phyloP scores from a whole-genome alignment of 1,140 invertebrate species.

The Drosophila pachea region DNA sequence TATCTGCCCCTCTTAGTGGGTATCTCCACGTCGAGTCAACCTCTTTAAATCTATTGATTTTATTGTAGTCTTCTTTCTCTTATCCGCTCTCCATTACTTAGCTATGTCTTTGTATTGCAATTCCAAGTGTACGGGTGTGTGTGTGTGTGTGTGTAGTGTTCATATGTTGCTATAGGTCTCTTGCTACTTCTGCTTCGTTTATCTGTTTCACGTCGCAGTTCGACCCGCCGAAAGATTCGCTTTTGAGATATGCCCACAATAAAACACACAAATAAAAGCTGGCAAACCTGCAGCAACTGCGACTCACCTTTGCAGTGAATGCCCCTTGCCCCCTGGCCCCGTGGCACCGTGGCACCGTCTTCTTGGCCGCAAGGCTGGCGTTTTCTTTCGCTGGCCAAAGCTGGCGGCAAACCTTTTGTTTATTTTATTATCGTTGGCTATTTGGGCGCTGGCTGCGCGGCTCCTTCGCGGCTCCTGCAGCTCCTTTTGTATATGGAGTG shows the following conservation, averaged over 20 bases:
- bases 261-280: constrained; percentile 75
- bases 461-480: constrained; percentile 38
- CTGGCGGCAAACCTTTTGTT: constrained; percentile 72
- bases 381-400: constrained; percentile 54
- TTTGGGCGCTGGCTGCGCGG: constrained; percentile 56
- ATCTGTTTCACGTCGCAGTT: constrained; percentile 43
- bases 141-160: constrained; percentile 11
- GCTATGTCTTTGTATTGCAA: constrained; percentile 1
- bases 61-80: constrained; percentile 4
- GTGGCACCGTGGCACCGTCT: constrained; percentile 9
- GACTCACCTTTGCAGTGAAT: constrained; percentile 54
- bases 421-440: constrained; percentile 77
- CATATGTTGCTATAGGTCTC: constrained; percentile 46
- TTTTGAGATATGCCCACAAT: constrained; percentile 77
- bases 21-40: not conserved
- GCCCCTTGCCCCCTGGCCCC: constrained; percentile 9
- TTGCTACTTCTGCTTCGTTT: constrained; percentile 35
- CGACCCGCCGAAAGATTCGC: constrained; percentile 67
- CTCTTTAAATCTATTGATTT: constrained; percentile 29
- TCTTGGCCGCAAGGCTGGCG: constrained; percentile 51
- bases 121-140: not conserved
- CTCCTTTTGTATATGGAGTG: constrained; percentile 72
- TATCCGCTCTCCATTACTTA: constrained; percentile 5
- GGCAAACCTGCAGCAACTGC: constrained; percentile 71
- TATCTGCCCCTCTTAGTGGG: not conserved